A percentile compares a stretch with the other conserved stretches of the same genome.
Evolutionary conservation across 2,888 invertebrate genomes (phyloP).

Genomic region (Aphodius sticticus): DNA sequence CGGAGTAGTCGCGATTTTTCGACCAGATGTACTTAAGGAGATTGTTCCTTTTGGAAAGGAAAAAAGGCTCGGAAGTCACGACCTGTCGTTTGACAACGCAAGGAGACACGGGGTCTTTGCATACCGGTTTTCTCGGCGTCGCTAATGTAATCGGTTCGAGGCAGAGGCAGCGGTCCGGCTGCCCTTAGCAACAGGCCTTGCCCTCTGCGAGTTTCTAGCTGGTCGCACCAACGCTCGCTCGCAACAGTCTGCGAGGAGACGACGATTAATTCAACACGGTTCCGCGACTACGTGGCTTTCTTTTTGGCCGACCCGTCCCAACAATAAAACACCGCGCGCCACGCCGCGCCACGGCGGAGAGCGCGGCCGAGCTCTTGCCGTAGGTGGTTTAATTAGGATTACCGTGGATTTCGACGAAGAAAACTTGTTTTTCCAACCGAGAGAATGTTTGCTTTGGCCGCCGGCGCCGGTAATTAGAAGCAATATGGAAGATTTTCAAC

Average conservation of each 20-base stretch:
- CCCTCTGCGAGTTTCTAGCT: neutral
- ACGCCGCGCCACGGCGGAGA: neutral
- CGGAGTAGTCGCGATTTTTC: neutral
- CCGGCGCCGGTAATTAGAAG: neutral
- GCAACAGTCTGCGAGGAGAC: neutral
- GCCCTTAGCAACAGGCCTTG: slow-evolving; percentile 43
- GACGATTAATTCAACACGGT: slow-evolving; percentile 4
- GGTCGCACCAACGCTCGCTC: neutral
- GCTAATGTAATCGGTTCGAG: slow-evolving; percentile 38
- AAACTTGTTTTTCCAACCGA: slow-evolving; percentile 4
- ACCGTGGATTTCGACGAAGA: neutral
- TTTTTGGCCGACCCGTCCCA: neutral
- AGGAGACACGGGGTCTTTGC: slow-evolving; percentile 42
- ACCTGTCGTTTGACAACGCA: slow-evolving; percentile 41
- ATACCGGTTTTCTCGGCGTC: slow-evolving; percentile 41
- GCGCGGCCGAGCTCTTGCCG: neutral
- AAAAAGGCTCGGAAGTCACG: neutral
- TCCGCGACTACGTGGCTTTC: slow-evolving; percentile 4
- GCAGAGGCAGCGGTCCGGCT: slow-evolving; percentile 26
- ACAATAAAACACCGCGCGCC: neutral
- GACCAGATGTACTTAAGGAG: neutral
- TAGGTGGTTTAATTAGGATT: slow-evolving; percentile 4
- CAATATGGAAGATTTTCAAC: slow-evolving; percentile 4
- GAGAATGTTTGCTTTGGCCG: neutral
- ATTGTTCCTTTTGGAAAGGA: neutral